These are phyloP conservation scores for Sphenopsis melanotis DNA, from an alignment of 2,797 vertebrate species.

Conservation along the genomic window DNA sequence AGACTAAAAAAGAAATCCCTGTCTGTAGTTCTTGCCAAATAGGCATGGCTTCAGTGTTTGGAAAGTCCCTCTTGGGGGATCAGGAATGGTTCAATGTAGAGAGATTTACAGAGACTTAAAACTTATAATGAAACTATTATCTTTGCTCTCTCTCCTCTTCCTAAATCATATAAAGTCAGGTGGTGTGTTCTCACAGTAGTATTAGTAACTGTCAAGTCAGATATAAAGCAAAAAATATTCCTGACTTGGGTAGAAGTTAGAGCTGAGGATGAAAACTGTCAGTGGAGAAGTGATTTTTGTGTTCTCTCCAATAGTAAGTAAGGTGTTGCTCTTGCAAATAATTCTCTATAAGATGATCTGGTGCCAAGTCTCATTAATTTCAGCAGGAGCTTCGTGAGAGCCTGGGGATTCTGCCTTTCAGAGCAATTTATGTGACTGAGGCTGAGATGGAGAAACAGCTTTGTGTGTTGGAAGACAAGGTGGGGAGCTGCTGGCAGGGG, in stretches of 20 bases:
- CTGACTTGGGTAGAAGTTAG: background rate
- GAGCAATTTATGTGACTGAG: background rate
- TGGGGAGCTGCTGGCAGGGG: background rate
- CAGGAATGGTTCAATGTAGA: conserved; percentile 28
- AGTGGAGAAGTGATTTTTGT: background rate
- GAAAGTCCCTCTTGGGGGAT: conserved; percentile 14
- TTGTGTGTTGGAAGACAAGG: background rate
- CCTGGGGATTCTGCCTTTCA: conserved; percentile 14
- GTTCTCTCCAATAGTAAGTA: background rate
- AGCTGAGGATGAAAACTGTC: background rate
- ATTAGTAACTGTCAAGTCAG: conserved; percentile 41
- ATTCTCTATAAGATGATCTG: background rate
- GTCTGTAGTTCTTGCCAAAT: conserved; percentile 59
- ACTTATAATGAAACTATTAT: conserved; percentile 56
- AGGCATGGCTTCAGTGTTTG: conserved; percentile 45
- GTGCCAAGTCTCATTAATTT: conserved; percentile 46
- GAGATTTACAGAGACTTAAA: conserved; percentile 55
- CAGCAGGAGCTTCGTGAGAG: conserved; percentile 2
- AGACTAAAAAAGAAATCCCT: conserved; percentile 47
- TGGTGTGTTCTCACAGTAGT: background rate
- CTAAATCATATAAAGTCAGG: conserved; percentile 35
- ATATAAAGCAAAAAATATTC: conserved; percentile 12
- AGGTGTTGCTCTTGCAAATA: conserved; percentile 23
- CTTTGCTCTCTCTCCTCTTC: conserved; percentile 40
- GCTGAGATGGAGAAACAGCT: background rate